A percentile compares a stretch with the other conserved stretches of the same genome.
These are phyloP conservation scores for Montipora capitata DNA, from an alignment of 92 coral and sea anemone species.

Conservation along the genomic window DNA sequence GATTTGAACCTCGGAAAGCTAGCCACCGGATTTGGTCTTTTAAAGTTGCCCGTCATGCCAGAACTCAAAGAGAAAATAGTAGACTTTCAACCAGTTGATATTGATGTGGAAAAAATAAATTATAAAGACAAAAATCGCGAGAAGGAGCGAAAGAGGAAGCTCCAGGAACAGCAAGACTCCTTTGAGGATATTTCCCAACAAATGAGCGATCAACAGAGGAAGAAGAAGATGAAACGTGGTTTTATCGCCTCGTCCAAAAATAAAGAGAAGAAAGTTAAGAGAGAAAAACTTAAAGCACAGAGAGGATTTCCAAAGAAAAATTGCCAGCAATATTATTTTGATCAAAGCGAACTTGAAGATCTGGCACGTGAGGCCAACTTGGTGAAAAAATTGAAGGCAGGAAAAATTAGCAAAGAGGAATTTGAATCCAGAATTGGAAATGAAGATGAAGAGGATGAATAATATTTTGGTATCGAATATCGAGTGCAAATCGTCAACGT, in stretches of 20 bases:
- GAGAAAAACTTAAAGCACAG: constrained; percentile 88
- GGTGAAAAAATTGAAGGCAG: constrained; percentile 92
- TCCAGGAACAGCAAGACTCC: constrained; percentile 58
- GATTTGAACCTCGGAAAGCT: constrained; percentile 95
- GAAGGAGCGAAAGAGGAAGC: constrained; percentile 82
- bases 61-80: constrained; percentile 89
- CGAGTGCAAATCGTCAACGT: too few relatives aligned
- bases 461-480: neutral
- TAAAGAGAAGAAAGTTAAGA: constrained; percentile 78
- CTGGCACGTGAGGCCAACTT: constrained; percentile 87
- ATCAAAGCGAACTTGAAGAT: constrained; percentile 90
- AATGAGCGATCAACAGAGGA: constrained; percentile 25
- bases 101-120: constrained; percentile 78
- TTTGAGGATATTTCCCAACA: neutral
- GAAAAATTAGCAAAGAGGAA: constrained; percentile 87
- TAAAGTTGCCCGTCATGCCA: constrained; percentile 93
- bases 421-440: constrained; percentile 71
- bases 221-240: constrained; percentile 50
- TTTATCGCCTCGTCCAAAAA: constrained; percentile 90
- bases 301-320: constrained; percentile 70
- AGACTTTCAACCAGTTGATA: constrained; percentile 78
- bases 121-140: constrained; percentile 91
- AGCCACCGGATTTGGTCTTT: constrained; percentile 94
- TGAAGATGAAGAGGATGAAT: constrained; percentile 4
- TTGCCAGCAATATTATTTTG: constrained; percentile 74